Base-by-base conservation (phyloP, 2,888 invertebrate genomes). In the Athetis lepigone region DNA sequence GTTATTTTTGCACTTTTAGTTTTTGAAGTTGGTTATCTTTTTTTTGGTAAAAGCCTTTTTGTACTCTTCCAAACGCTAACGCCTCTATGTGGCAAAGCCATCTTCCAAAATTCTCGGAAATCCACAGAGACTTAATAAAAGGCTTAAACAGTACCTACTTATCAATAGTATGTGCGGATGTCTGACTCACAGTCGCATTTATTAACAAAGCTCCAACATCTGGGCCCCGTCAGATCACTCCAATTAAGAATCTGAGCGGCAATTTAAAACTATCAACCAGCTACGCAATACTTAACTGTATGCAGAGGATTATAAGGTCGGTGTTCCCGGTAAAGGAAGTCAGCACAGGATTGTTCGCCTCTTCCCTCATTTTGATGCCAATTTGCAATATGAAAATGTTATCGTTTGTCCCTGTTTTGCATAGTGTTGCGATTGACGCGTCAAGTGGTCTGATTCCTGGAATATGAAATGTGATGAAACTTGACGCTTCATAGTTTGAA, bases 151-250 rank as follows among this genome's bases (percentile, higher is more conserved):
- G 87, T 85, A 81, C 77, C 72, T 75, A 78, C 72, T 81, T 78
- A 80, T 67, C 68, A 68, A 62, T 69, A 69, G 65, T 64, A 62
- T 50, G 52, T 66, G 23, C 68, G 67, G 76, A 67, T 54, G 49
- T 67, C 70, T 70, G 54, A 37, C 63, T 85, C 82, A 88, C 86
- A 88, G 88, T 88, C 84, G 85, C 85, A 84, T 89, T 88, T 90
- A 90, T 87, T 89, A 88, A 87, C 89, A 86, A 85, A 87, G 86
- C 85, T 78, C 82, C 83, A 78, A 81, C 89, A 87, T 87, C 88
- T 88, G 85, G 79, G 80, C 83, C 85, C 87, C 85, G 80, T 79
- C 84, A 84, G 84, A 87, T 86, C 85, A 82, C 70, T 80, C 89
- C 90, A 90, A 90, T 90, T 90, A 90, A 87, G 86, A 85, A 79